Percentiles rank a stretch among this genome's conserved stretches.
Conservation (phyloP, 2,888 invertebrate genomes). For the Chymomyza amoena region DNA sequence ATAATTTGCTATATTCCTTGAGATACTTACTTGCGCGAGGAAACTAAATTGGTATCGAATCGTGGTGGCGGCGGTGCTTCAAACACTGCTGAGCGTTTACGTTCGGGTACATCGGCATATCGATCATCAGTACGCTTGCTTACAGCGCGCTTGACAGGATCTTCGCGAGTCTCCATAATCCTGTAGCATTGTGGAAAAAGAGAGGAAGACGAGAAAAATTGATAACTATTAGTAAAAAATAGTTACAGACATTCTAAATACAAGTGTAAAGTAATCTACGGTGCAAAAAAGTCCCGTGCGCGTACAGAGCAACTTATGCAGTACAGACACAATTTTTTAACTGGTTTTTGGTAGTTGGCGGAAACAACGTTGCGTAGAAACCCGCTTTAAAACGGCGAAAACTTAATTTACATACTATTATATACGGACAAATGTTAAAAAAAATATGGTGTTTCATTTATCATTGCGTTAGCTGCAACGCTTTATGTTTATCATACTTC, state of each 20-base stretch:
- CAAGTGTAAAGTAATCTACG: neutral
- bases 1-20: neutral
- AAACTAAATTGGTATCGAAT: conserved; percentile 76
- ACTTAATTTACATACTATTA: conserved; percentile 51
- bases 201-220: conserved; percentile 51
- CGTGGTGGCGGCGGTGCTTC: conserved; percentile 79
- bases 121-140: conserved; percentile 78
- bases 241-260: neutral
- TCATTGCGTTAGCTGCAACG: conserved; percentile 3
- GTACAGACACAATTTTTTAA: neutral
- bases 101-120: conserved; percentile 73
- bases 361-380: conserved; percentile 49
- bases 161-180: conserved; percentile 78
- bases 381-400: conserved; percentile 38
- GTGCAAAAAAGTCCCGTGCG: neutral
- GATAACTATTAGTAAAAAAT: conserved; percentile 8
- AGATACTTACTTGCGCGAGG: conserved; percentile 71
- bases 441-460: conserved; percentile 47
- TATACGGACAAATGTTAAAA: conserved; percentile 49
- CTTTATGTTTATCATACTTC: conserved; percentile 80
- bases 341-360: neutral
- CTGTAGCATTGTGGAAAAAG: conserved; percentile 48
- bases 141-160: conserved; percentile 75
- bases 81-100: conserved; percentile 75
- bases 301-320: neutral